These are phyloP conservation scores for Acanthurus lineatus DNA, from an alignment of 2,797 vertebrate genomes.

Conservation along the genomic window DNA sequence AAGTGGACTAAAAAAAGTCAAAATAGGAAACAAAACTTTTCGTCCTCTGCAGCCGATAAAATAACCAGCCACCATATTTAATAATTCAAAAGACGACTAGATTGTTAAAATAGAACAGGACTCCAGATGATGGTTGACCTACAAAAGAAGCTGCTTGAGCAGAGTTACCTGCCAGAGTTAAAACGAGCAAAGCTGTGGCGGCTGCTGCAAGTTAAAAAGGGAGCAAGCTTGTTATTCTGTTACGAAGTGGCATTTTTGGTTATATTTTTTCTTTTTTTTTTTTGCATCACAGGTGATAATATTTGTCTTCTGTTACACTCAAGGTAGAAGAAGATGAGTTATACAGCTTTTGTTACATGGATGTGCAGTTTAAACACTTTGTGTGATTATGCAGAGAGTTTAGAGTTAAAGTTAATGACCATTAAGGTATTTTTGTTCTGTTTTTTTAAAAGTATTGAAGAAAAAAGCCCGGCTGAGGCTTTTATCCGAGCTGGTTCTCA, in stretches of 20 bases:
- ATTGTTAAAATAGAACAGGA: slow-evolving; percentile 58
- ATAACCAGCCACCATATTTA: slow-evolving; percentile 26
- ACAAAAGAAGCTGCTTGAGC: slow-evolving; percentile 41
- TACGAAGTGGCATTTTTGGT: not conserved
- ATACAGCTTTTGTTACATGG: too few relatives aligned
- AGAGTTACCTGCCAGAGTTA: slow-evolving; percentile 40
- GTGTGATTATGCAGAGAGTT: too few relatives aligned
- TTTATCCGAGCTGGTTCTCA: too few relatives aligned
- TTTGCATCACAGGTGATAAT: too few relatives aligned
- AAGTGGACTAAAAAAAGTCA: not conserved
- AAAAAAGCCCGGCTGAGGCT: too few relatives aligned
- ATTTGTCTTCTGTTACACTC: too few relatives aligned
- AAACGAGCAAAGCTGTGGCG: not conserved
- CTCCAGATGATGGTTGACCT: slow-evolving; percentile 58
- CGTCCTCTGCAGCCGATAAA: slow-evolving; percentile 22
- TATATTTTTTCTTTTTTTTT: too few relatives aligned
- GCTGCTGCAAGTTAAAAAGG: not conserved
- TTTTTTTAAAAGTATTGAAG: not conserved
- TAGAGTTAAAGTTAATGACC: too few relatives aligned
- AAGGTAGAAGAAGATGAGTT: too few relatives aligned
- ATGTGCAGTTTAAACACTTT: too few relatives aligned
- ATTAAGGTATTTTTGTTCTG: too few relatives aligned
- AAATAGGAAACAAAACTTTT: slow-evolving; percentile 7
- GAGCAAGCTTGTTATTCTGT: not conserved
- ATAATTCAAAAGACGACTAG: slow-evolving; percentile 50